A percentile compares a stretch with the other conserved stretches of the same genome.
These are phyloP conservation scores for Chrysopilus asiliformis DNA, from an alignment of 2,888 invertebrate species.

Conservation along the genomic window DNA sequence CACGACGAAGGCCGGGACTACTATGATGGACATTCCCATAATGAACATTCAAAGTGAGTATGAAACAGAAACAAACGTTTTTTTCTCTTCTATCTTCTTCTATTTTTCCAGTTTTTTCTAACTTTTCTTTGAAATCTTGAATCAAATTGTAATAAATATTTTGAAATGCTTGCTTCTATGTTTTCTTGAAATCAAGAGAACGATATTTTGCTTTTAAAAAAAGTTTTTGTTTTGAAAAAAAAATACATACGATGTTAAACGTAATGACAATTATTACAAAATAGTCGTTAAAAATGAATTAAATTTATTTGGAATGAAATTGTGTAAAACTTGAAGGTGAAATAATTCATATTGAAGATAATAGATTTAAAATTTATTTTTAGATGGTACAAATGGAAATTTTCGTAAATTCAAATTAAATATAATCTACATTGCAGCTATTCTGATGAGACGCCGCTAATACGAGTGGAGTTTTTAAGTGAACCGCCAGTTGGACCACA, in stretches of 20 bases:
- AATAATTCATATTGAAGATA: no score
- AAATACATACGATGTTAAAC: no score
- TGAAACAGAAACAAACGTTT: conserved; percentile 7
- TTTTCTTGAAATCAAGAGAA: no score
- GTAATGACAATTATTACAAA: no score
- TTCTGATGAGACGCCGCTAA: conserved; percentile 54
- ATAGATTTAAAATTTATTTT: no score
- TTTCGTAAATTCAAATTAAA: not conserved
- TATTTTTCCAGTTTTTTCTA: conserved; percentile 2
- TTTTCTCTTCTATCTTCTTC: conserved; percentile 3
- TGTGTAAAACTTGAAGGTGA: no score
- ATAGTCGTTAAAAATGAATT: no score
- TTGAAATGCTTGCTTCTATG: no score
- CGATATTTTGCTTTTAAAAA: no score
- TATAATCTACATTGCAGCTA: conserved; percentile 37
- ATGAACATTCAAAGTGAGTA: conserved; percentile 25
- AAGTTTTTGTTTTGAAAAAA: no score
- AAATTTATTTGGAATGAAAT: no score
- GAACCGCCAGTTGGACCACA: conserved; percentile 58
- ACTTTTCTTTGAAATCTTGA: not conserved
- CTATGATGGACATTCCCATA: conserved; percentile 24
- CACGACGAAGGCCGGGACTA: conserved; percentile 24
- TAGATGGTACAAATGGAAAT: no score
- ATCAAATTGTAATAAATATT: not conserved
- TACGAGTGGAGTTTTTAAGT: conserved; percentile 56